Base-by-base conservation (phyloP, 2,888 invertebrate genomes). In the Drosophila subquinaria region DNA sequence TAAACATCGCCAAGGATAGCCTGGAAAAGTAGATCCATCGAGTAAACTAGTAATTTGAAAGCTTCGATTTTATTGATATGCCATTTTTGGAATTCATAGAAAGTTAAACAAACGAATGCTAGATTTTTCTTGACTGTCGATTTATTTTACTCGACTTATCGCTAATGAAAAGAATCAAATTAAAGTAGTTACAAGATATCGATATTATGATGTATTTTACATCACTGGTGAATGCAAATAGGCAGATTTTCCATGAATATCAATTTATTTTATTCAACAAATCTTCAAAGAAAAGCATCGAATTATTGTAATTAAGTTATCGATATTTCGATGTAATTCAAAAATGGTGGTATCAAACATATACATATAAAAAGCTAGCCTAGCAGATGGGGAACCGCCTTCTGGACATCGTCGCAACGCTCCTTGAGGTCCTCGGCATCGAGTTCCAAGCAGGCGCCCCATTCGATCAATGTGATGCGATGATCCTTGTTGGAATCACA, bases 401-500 rank as follows among this genome's bases (percentile, higher is more conserved):
- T 95, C 35, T 94, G 94, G 82, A 97, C 94, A 90, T 96, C 95
- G 90, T 97, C 97, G 93, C 97, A 97, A 83, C 95, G 95, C 87
- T 96, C 96, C 82, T 96, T 95, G 81, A 97, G 94, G 90, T 97
- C 97, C 80, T 95, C 95, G 95, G 97, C 96, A 79, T 97, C 96
- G 65, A 98, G 94, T 91, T 97, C 95, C 91, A 97, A 94, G 88
- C 97, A 97, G 88, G 95, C 95, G 81, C 97, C 98, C 99, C 99
- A 99, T 94, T 99, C 99, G 81, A 95, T 94, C 77, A 99, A 95
- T 27, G 97, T 96, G 92, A 99, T 97, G 92, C 96, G 95, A 93
- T 98, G 98, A 93, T 99, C 97, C 90, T 96, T 94, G 93, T 99
- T 95, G 38, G 93, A 94, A 93, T 99, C 99, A 93, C 99, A 99